Evolutionary conservation across 2,797 vertebrate species (phyloP).

Genomic region (Pseudomugil tenellus): DNA sequence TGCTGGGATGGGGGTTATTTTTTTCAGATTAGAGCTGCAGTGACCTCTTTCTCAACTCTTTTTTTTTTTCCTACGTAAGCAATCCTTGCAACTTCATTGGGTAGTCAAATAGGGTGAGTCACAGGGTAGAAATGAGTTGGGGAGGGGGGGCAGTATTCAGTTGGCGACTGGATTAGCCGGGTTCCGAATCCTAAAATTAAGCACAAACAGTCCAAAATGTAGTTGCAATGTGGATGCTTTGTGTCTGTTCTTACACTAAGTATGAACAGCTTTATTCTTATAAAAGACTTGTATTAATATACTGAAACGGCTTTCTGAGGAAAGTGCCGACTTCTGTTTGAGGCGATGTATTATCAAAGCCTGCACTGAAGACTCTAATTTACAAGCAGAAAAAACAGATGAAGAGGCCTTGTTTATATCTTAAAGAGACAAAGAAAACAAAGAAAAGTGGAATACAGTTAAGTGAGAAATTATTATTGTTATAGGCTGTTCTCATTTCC

Average conservation of each 20-base stretch:
- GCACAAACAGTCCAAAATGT: constrained; percentile 11
- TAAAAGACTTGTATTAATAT: background rate
- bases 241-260: background rate
- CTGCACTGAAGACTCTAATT: constrained; percentile 5
- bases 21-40: constrained; percentile 66
- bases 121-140: constrained; percentile 60
- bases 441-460: constrained; percentile 15
- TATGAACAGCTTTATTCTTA: constrained; percentile 5
- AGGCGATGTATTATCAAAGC: constrained; percentile 13
- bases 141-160: background rate
- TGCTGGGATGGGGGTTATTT: constrained; percentile 55
- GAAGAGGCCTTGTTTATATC: constrained; percentile 38
- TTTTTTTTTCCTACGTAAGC: constrained; percentile 78
- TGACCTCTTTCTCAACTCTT: constrained; percentile 86
- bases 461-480: constrained; percentile 43
- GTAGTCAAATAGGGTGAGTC: constrained; percentile 68
- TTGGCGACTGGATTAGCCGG: constrained; percentile 37
- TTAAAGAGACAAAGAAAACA: constrained; percentile 21
- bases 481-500: constrained; percentile 50
- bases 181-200: constrained; percentile 35
- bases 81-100: constrained; percentile 74
- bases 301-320: constrained; percentile 9
- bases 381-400: constrained; percentile 25
- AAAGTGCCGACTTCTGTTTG: constrained; percentile 8
- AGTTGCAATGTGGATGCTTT: background rate